Base-by-base conservation (phyloP, 2,797 vertebrate genomes). In the Mormyrus proboscirostris region DNA sequence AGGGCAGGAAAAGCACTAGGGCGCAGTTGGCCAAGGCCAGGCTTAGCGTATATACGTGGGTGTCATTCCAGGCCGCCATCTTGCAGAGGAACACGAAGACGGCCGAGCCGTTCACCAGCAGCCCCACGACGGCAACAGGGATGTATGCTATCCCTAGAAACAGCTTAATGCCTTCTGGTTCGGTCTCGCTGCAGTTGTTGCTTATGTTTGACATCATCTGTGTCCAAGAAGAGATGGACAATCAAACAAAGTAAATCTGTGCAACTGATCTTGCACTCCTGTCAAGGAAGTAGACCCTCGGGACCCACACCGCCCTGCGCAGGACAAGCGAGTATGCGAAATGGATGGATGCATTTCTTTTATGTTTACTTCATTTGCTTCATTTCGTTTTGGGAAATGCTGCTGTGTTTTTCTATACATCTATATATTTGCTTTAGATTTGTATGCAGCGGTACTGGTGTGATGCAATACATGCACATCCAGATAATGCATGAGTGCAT, bases 1-100 rank as follows among this genome's bases (percentile, higher is more conserved):
- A 94, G 0, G 97, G 97, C 22, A 98, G 92, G 90, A 93, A 95
- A 29, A 97, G 84, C 79, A 98, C 92, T 86, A 97, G 93, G 84
- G 94, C 85, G 33, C 92, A 93, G 91, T 92, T 94, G 5, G 94
- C 94, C n/a, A 93, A 0, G 1, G 51, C 90, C 90, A 96, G 91
- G 91, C 95, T 96, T 84, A 95, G 85, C 92, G 95, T 94, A 93
- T 95, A 96, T 91, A 96, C 90, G 87, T 95, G 93, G 6, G 91
- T 95, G 90, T 93, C 94, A 0, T 92, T 96, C 94, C 95, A 96
- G 51, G 59, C 47, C 0, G 12, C 22, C 41, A 92, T 65, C 76
- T 83, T 91, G 89, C 86, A 38, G 1, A 92, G 19, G 90, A 95
- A 95, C 83, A 91, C 89, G 0, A n/a, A 65, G 50, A 96, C 90